Conservation (phyloP, 2,797 vertebrate genomes). For the Melanogrammus aeglefinus region DNA sequence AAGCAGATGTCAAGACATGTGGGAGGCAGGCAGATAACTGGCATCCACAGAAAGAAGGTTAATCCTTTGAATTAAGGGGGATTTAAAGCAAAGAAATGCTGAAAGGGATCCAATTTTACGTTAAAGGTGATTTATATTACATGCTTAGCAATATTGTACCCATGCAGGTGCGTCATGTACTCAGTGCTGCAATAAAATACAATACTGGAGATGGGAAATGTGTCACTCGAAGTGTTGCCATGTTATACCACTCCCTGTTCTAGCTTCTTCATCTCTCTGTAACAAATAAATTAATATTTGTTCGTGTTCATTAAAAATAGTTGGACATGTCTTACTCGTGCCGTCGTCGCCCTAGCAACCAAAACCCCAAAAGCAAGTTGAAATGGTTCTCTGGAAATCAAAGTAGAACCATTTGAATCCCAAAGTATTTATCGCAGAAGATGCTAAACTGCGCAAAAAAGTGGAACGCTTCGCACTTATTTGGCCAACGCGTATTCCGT, state of each 20-base stretch:
- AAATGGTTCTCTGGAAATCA: too few species aligned
- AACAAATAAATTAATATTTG: not conserved
- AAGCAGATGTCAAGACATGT: constrained; percentile 7
- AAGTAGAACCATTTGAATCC: too few species aligned
- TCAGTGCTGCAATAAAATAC: not conserved
- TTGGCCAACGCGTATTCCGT: not conserved
- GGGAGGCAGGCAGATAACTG: not conserved
- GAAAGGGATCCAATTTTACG: not conserved
- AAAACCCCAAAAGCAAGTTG: too few species aligned
- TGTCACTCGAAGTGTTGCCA: not conserved
- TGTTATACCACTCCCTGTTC: not conserved
- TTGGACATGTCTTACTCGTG: too few species aligned
- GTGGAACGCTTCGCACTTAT: not conserved
- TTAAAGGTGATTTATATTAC: not conserved
- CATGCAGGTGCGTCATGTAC: not conserved
- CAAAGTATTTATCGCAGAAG: too few species aligned
- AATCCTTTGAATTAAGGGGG: not conserved
- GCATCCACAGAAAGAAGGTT: not conserved
- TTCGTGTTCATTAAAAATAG: not conserved
- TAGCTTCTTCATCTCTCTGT: not conserved
- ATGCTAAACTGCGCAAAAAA: not conserved
- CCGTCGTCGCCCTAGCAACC: too few species aligned
- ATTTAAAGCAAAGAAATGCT: not conserved
- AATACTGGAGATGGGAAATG: not conserved
- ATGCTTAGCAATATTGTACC: not conserved